Percentiles rank a stretch among this genome's conserved stretches.
These are phyloP conservation scores for Tenthredo notha DNA, from an alignment of 2,888 invertebrate genomes.

Conservation along the genomic window DNA sequence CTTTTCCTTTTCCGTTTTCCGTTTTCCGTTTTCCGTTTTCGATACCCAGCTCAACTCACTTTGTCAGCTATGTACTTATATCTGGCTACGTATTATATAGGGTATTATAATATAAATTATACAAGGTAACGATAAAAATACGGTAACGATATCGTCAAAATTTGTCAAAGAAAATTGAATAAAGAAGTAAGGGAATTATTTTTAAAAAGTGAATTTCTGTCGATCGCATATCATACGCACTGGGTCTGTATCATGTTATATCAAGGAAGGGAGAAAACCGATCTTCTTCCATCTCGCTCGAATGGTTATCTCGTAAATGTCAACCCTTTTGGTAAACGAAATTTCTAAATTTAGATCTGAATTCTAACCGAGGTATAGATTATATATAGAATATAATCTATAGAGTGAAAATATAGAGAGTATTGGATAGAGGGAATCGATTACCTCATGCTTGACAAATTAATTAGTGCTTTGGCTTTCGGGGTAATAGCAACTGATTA, in stretches of 20 bases:
- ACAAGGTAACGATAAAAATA: too few relatives aligned
- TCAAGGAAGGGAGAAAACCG: neutral
- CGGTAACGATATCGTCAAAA: too few relatives aligned
- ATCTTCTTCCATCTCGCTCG: neutral
- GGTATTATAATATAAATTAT: too few relatives aligned
- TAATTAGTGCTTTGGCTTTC: conserved; percentile 27
- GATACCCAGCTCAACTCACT: neutral
- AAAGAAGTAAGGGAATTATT: neutral
- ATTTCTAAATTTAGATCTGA: neutral
- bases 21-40: neutral
- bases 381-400: neutral
- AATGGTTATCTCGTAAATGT: neutral
- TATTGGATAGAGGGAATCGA: neutral
- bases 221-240: neutral
- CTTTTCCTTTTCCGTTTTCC: neutral
- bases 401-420: neutral
- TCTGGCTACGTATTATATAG: too few relatives aligned
- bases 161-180: neutral
- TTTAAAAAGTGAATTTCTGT: neutral
- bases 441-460: conserved; percentile 46
- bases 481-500: conserved; percentile 32
- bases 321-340: neutral
- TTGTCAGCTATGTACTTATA: neutral
- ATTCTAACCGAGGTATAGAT: neutral
- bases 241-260: neutral